Conservation (phyloP, 2,888 invertebrate species). For the Ischnus inquisitorius region DNA sequence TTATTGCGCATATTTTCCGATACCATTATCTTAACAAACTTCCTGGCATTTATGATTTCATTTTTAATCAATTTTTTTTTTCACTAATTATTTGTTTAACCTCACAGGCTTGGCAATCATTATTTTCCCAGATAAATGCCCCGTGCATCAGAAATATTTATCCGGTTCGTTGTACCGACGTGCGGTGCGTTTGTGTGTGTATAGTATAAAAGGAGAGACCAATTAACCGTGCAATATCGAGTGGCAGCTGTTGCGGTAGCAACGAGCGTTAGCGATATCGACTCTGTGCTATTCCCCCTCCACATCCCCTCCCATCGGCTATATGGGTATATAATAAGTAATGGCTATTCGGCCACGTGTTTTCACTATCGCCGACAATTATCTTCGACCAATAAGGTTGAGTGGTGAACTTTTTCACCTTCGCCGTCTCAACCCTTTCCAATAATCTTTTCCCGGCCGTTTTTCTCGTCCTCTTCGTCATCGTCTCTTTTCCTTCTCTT, state of each 20-base stretch:
- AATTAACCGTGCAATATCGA: conserved; percentile 68
- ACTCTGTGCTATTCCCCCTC: conserved; percentile 33
- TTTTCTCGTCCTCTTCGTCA: conserved; percentile 12
- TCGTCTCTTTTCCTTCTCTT: conserved; percentile 27
- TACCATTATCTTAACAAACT: not conserved
- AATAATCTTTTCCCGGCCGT: conserved; percentile 7
- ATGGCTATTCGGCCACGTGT: conserved; percentile 75
- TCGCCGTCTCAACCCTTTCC: conserved; percentile 5
- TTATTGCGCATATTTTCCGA: not conserved
- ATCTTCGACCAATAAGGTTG: conserved; percentile 74
- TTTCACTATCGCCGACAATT: conserved; percentile 74
- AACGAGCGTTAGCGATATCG: conserved; percentile 49
- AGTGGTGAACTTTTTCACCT: conserved; percentile 57
- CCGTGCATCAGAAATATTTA: conserved; percentile 8
- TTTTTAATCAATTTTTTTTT: not conserved
- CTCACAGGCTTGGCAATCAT: conserved; percentile 16
- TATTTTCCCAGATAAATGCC: conserved; percentile 7
- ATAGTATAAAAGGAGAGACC: conserved; percentile 47
- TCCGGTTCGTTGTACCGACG: conserved; percentile 15
- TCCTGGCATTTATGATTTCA: not conserved
- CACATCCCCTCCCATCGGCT: conserved; percentile 1
- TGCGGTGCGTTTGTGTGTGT: conserved; percentile 28
- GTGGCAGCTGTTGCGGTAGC: conserved; percentile 67
- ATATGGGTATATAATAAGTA: conserved; percentile 68
- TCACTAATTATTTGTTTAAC: conserved; percentile 1